phyloP scores from a whole-genome alignment of 2,113 vertebrate genomes.

The Boulengeromyrus knoepffleri region DNA sequence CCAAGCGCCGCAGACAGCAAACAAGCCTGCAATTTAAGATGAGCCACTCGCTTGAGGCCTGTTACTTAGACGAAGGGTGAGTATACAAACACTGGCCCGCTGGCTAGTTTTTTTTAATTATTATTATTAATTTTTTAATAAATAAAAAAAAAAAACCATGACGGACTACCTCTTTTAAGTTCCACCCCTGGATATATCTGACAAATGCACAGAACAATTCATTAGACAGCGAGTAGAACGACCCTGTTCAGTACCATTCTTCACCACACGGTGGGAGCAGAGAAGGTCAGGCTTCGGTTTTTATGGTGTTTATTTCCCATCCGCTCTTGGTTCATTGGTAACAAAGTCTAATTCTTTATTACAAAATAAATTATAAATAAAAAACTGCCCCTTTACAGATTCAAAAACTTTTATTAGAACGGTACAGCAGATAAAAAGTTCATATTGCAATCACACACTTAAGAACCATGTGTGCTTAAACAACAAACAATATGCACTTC shows the following conservation, averaged over 20 bases:
- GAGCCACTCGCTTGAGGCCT: background rate
- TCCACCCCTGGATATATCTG: background rate
- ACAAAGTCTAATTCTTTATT: background rate
- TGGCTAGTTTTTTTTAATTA: background rate
- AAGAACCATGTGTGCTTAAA: conserved; percentile 47
- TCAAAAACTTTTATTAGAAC: conserved; percentile 60
- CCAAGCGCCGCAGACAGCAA: background rate
- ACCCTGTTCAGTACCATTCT: background rate
- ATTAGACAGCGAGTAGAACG: background rate
- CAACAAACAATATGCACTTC: conserved; percentile 39
- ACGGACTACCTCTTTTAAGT: background rate
- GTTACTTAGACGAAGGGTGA: background rate
- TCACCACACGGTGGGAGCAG: background rate
- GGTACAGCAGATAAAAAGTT: conserved; percentile 64
- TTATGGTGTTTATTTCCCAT: background rate
- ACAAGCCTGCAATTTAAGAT: background rate
- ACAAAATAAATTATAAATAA: background rate
- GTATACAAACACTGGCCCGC: background rate
- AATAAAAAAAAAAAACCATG: background rate
- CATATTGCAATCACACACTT: conserved; percentile 58
- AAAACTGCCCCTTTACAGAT: conserved; percentile 10
- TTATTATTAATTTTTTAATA: too few species aligned
- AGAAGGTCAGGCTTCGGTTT: background rate
- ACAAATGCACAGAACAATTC: background rate
- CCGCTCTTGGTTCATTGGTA: background rate